Evolutionary conservation across 1,140 invertebrate genomes (phyloP).

Genomic region (Dinothrombium tinctorium): DNA sequence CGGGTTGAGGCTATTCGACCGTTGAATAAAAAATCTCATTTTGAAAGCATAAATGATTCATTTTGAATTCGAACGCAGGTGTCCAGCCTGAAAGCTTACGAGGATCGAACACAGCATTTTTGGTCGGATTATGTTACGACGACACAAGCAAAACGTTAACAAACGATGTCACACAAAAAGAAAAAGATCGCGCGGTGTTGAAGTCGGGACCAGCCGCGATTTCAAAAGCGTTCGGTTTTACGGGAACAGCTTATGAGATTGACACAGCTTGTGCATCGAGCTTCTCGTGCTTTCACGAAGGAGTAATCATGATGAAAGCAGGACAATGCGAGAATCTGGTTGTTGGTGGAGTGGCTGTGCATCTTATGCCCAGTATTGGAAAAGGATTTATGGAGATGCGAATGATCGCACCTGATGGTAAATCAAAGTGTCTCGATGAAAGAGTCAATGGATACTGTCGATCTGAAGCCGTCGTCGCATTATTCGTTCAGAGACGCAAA

Average conservation of each 20-base stretch:
- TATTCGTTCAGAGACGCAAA: neutral
- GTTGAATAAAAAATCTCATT: too few species aligned
- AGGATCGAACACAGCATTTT: conserved; percentile 64
- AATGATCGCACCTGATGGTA: neutral
- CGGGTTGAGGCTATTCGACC: too few species aligned
- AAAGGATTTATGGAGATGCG: neutral
- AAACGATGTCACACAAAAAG: conserved; percentile 37
- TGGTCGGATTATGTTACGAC: conserved; percentile 37
- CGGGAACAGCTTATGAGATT: neutral
- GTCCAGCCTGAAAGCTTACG: too few species aligned
- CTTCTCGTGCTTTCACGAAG: neutral
- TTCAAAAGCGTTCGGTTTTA: too few species aligned
- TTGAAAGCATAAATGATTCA: conserved; percentile 58
- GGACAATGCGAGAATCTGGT: neutral
- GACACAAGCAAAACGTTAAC: neutral
- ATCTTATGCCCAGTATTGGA: conserved; percentile 41
- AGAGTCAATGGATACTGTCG: neutral
- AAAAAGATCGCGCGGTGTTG: too few species aligned
- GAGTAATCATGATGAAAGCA: neutral
- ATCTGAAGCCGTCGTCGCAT: neutral
- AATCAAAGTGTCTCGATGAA: neutral
- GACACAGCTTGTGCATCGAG: neutral
- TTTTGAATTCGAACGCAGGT: too few species aligned
- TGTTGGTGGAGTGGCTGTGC: conserved; percentile 38
- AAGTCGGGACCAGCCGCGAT: too few species aligned